A percentile compares a stretch with the other conserved stretches of the same genome.
phyloP scores from a whole-genome alignment of 2,797 vertebrate genomes.

The Argyrosomus regius region DNA sequence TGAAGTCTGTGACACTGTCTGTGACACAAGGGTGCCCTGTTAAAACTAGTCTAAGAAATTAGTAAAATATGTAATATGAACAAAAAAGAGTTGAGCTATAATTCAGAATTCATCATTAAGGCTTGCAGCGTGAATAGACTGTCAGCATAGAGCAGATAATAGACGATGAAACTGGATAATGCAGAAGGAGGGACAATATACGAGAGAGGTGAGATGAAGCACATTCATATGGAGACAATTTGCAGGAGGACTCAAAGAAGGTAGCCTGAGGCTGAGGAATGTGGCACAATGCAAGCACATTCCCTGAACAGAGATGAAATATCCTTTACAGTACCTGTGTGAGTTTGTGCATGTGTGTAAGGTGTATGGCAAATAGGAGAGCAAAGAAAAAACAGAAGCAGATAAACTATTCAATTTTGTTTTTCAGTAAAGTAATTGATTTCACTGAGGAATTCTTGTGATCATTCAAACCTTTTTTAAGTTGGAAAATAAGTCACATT shows the following conservation, averaged over 20 bases:
- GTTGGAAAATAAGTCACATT: neutral
- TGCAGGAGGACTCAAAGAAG: conserved; percentile 75
- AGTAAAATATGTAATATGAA: neutral
- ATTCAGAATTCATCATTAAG: neutral
- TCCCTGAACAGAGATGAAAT: conserved; percentile 63
- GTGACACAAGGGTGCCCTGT: no score
- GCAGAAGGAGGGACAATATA: conserved; percentile 6
- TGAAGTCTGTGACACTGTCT: neutral
- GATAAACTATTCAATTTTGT: neutral
- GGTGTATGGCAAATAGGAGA: neutral
- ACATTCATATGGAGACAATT: conserved; percentile 68
- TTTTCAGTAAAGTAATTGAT: neutral
- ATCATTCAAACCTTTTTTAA: neutral
- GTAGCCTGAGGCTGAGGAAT: conserved; percentile 78
- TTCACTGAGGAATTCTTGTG: neutral
- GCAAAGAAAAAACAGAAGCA: neutral
- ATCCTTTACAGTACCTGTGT: conserved; percentile 12
- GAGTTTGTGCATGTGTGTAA: conserved; percentile 25
- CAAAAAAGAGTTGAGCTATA: neutral
- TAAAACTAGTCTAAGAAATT: no score
- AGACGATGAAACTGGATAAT: conserved; percentile 2
- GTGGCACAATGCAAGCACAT: conserved; percentile 76
- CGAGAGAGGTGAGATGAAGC: conserved; percentile 28
- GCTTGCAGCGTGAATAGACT: neutral
- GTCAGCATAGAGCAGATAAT: neutral